These are phyloP conservation scores for Saturnia japonica DNA, from an alignment of 2,888 invertebrate species.

Conservation along the genomic window DNA sequence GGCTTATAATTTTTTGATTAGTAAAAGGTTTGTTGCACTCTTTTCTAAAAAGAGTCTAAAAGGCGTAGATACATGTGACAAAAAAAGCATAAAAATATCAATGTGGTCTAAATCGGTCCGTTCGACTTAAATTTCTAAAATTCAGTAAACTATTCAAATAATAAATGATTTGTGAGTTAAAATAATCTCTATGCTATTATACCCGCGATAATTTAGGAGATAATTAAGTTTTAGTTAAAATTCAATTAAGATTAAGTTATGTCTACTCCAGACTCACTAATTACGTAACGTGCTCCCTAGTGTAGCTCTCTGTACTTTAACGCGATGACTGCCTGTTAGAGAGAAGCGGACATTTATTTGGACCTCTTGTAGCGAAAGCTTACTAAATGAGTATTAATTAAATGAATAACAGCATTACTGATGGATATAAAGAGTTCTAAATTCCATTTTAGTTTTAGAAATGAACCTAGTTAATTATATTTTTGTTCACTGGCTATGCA, in stretches of 20 bases:
- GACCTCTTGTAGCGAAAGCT: neutral
- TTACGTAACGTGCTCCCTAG: neutral
- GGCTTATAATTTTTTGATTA: no score
- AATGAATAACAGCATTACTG: neutral
- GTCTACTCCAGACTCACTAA: neutral
- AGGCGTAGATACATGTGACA: no score
- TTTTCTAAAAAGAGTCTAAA: no score
- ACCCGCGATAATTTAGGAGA: neutral
- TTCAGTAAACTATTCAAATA: neutral
- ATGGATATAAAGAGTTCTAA: neutral
- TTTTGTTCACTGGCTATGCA: neutral
- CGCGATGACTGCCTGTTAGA: neutral
- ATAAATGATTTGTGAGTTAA: neutral
- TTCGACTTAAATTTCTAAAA: no score
- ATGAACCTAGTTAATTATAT: neutral
- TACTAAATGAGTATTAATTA: conserved; percentile 4
- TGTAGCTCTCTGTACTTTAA: conserved; percentile 5
- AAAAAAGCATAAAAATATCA: no score
- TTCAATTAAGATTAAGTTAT: neutral
- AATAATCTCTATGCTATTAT: neutral
- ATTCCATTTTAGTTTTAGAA: neutral
- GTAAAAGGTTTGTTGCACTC: no score
- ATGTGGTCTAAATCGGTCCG: no score
- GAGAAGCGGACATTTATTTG: conserved; percentile 8
- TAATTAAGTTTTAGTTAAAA: neutral